Percentiles rank a stretch among this genome's conserved stretches.
Evolutionary conservation across 2,888 invertebrate species (phyloP).

Genomic region (Aspidiotus destructor): DNA sequence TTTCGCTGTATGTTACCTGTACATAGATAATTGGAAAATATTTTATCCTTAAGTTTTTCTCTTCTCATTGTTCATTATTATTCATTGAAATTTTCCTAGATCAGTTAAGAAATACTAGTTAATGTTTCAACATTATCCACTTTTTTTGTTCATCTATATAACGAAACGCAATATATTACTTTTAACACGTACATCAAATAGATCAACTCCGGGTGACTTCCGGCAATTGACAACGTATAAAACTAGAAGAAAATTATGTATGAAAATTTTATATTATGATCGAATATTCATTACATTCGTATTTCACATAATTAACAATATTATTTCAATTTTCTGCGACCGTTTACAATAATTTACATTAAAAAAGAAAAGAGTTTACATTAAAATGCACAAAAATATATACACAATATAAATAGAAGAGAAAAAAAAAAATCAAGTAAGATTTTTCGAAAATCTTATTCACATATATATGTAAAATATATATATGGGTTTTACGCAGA

Average conservation of each 20-base stretch:
- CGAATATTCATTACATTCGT: slow-evolving; percentile 28
- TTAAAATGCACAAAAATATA: slow-evolving; percentile 27
- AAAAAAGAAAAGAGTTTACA: slow-evolving; percentile 15
- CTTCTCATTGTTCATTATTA: no score
- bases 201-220: no score
- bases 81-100: no score
- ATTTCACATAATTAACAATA: slow-evolving; percentile 30
- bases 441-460: slow-evolving; percentile 12
- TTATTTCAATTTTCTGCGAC: slow-evolving; percentile 20
- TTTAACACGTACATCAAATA: no score
- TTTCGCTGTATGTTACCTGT: no score
- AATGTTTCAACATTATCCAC: no score
- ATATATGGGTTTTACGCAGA: slow-evolving; percentile 3
- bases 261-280: slow-evolving; percentile 30
- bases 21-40: no score
- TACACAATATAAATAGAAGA: slow-evolving; percentile 12
- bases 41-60: no score
- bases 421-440: slow-evolving; percentile 18
- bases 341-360: slow-evolving; percentile 25
- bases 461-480: neutral
- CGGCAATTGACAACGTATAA: neutral
- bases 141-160: no score
- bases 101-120: no score
- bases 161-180: no score
- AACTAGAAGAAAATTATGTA: slow-evolving; percentile 4